Evolutionary conservation across 2,888 invertebrate genomes (phyloP), one percentile per base, ranked within the genome.

Genomic region (Eucriotettix oculatus): DNA sequence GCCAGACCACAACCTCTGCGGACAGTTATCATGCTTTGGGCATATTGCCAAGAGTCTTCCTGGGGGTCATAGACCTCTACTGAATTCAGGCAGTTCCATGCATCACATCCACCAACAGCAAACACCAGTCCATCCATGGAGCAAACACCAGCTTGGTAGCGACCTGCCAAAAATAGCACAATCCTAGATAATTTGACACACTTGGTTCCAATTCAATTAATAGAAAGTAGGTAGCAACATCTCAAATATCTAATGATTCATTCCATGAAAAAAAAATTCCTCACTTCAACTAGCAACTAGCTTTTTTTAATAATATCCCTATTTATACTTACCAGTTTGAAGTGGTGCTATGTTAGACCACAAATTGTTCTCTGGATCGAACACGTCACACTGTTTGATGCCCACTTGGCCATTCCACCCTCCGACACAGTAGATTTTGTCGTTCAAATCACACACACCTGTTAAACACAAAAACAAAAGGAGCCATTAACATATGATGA

Each of bases 31-130:
- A 92, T 78, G 58, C 80, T 72, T 56, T 82, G 77, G 10, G 80
- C 76, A 58, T 74, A 70, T 5, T 72, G 73, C 86, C 86, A 87
- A 1, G 71, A 68, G 67, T 85, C 76, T 1, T 76, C 76, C 56
- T 74, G 73, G 0, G 85, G 82, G 69, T 85, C 81, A 69, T 84
- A 87, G 7, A 80, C 75, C 71, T 87, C 86, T 0, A 84, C 83
- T 0, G 83, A 79, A 64, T 75, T 80, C 40, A 90, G 77, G 72
- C 90, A 90, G 74, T 85, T 87, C 90, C 90, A 91, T n/a, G 86
- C 82, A 74, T 92, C 90, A 71, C 88, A 89, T 42, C 93, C 92
- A 62, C 92, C 93, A 61, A 86, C 83, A 42, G 85, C 90, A 77
- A 87, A 87, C 60, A 92, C 77, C 67, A 80, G 76, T 62, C 81